phyloP scores from a whole-genome alignment of 2,888 invertebrate species.

The Chloroclystis v-ata region DNA sequence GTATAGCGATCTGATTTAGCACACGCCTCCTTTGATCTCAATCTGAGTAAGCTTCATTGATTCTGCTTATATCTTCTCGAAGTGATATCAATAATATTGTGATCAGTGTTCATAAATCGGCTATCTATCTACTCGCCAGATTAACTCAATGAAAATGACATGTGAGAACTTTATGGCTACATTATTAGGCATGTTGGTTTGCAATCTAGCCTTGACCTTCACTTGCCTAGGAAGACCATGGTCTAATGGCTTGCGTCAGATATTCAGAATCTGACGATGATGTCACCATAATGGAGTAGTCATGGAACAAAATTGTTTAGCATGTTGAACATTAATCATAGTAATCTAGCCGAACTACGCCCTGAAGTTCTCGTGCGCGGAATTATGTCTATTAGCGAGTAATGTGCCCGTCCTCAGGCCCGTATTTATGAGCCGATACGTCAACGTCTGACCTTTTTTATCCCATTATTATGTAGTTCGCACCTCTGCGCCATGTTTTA shows the following conservation, averaged over 20 bases:
- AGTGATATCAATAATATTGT: background rate
- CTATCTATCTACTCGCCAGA: background rate
- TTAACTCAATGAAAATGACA: no score
- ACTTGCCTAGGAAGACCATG: conserved; percentile 9
- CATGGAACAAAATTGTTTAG: conserved; percentile 19
- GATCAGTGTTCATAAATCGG: background rate
- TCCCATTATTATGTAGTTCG: conserved; percentile 44
- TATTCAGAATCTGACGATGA: conserved; percentile 26
- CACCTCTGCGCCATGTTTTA: conserved; percentile 36
- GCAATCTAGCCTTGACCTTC: conserved; percentile 14
- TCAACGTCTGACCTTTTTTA: conserved; percentile 42
- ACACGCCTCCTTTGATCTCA: conserved; percentile 26
- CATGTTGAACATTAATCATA: conserved; percentile 13
- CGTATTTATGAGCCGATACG: conserved; percentile 38
- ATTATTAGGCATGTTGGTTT: background rate
- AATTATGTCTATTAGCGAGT: background rate
- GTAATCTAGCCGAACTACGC: conserved; percentile 6
- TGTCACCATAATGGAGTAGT: conserved; percentile 29
- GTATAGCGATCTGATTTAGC: conserved; percentile 25
- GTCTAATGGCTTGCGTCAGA: conserved; percentile 25
- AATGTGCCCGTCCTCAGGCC: conserved; percentile 10
- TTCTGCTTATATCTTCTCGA: background rate
- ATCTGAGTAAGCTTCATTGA: conserved; percentile 4
- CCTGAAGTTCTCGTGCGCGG: conserved; percentile 4
- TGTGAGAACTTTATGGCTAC: no score